phyloP scores from a whole-genome alignment of 2,113 vertebrate species.

The Lanius ludovicianus region DNA sequence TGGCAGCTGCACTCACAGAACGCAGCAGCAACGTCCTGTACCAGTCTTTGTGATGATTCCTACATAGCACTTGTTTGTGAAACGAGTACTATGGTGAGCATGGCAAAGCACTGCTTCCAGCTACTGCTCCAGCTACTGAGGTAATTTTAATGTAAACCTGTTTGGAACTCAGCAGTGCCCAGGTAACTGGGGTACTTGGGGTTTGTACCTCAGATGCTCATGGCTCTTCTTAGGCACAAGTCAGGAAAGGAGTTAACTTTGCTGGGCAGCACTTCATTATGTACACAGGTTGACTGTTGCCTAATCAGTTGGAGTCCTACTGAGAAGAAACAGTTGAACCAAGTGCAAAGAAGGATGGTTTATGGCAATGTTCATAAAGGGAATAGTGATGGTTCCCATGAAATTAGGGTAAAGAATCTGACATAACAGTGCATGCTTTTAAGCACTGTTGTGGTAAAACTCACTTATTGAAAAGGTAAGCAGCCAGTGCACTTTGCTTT shows the following conservation, averaged over 20 bases:
- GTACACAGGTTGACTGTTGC: background rate
- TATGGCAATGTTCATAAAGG: background rate
- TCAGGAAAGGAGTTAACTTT: background rate
- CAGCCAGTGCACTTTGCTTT: background rate
- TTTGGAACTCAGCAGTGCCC: background rate
- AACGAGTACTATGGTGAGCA: accelerated
- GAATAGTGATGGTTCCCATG: background rate
- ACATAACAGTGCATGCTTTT: background rate
- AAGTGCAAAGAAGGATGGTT: background rate
- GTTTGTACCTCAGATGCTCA: background rate
- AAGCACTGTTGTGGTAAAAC: background rate
- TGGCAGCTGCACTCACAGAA: background rate
- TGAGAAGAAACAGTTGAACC: background rate
- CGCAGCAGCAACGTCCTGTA: background rate
- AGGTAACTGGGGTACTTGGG: accelerated
- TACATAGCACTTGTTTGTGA: background rate
- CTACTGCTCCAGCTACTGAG: background rate
- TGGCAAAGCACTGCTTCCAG: background rate
- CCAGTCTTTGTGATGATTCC: background rate
- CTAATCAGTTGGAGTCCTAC: background rate
- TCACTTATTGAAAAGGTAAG: background rate
- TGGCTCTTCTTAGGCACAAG: background rate
- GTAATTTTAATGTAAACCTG: background rate
- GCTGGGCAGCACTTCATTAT: background rate
- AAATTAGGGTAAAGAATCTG: background rate